Evolutionary conservation across 2,888 invertebrate species (phyloP), one percentile per base, ranked within the genome.

Genomic region (Muscina levida): DNA sequence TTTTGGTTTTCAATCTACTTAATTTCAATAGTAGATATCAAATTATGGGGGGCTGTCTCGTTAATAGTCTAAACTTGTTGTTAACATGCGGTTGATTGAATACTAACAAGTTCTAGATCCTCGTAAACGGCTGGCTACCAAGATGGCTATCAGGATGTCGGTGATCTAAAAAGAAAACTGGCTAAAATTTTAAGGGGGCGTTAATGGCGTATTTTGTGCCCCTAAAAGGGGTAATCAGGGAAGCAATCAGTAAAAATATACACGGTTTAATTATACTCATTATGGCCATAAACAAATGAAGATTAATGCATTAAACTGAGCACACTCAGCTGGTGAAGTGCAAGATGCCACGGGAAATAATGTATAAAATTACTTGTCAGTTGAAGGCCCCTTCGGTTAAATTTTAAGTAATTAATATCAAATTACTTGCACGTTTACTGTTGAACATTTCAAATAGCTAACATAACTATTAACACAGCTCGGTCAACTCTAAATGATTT

Each of bases 11-110:
- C 62, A 22, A 62, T 62, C 39, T 42, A 62, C 22, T 62, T 31
- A 31, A 2, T 31, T 13, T 15, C 1, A 37, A 24, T 1, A 1
- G 13, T 15, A n/a, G 2, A 26, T 31, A 31, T 5, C 6, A 48
- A 15, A 48, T 10, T 17, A 4, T 10, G 19, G 48, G 48, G n/a
- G n/a, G n/a, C 44, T 44, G 51, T 5, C 22, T 22, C 1, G 22
- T 53, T 13, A 11, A 2, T 53, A 3, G 19, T 22, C 24, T 24
- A 13, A 53, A 6, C 15, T 39, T 37, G 39, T 62, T 77, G 74
- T 75, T 75, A 75, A 74, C 74, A 77, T 67, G 26, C 57, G 68
- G 62, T 65, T 81, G 53, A 81, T 74, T 81, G 67, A 71, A 77
- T 81, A 67, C 56, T 77, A 81, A 77, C 80, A 81, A 81, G 71